Percentiles rank a stretch among this genome's conserved stretches.
phyloP scores from a whole-genome alignment of 1,140 invertebrate species.

The Parasteatoda tepidariorum region DNA sequence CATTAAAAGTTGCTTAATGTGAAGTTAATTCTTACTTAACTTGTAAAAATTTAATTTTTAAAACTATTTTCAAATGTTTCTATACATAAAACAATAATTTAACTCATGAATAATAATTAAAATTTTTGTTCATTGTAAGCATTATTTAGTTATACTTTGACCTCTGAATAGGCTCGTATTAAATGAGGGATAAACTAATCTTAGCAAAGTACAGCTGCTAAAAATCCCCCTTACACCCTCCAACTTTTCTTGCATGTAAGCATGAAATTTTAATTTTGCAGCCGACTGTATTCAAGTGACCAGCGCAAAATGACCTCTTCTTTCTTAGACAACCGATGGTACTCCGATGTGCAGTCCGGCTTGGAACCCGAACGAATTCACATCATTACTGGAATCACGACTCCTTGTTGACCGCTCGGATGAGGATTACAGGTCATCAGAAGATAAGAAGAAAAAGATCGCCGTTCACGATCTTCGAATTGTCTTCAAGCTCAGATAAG shows the following conservation, averaged over 20 bases:
- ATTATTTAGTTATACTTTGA: too few relatives aligned
- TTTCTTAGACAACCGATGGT: constrained; percentile 50
- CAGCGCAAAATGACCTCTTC: constrained; percentile 43
- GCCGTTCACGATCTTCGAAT: neutral
- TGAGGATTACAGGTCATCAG: neutral
- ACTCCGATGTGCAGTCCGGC: constrained; percentile 36
- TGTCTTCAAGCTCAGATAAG: neutral
- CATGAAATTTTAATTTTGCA: constrained; percentile 30
- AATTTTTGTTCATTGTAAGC: too few relatives aligned
- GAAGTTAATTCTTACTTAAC: too few relatives aligned
- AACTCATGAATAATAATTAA: too few relatives aligned
- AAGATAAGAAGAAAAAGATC: neutral
- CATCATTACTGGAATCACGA: constrained; percentile 43
- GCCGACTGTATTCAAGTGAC: constrained; percentile 55
- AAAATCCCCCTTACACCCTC: too few relatives aligned
- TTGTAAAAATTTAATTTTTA: too few relatives aligned
- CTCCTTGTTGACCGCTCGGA: constrained; percentile 24
- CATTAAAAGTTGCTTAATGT: neutral
- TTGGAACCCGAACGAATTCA: constrained; percentile 35
- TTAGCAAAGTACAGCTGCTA: too few relatives aligned
- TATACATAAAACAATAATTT: too few relatives aligned
- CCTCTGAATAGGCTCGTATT: too few relatives aligned
- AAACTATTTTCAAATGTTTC: too few relatives aligned
- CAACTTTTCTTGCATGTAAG: constrained; percentile 2
- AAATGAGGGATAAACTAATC: too few relatives aligned